These are phyloP conservation scores for Drosophila mercatorum DNA, from an alignment of 2,888 invertebrate species.

Conservation along the genomic window DNA sequence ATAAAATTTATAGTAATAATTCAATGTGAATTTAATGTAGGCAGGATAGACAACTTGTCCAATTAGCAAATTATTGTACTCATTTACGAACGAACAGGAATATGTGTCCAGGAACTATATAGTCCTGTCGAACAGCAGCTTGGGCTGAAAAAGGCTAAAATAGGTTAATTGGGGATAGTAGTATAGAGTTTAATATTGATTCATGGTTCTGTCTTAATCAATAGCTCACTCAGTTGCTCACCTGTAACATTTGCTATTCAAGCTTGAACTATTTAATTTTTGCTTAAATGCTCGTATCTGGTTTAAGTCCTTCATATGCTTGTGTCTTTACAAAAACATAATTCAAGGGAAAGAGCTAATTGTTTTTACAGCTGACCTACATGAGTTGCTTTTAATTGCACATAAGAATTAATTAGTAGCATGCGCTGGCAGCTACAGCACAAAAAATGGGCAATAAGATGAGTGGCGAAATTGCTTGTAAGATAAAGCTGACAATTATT, in stretches of 20 bases:
- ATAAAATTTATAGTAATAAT: too few species aligned
- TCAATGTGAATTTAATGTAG: background rate
- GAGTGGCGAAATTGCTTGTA: constrained; percentile 4
- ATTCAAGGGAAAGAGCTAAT: background rate
- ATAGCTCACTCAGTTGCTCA: too few species aligned
- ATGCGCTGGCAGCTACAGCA: background rate
- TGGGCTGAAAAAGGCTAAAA: too few species aligned
- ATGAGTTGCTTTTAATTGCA: constrained; percentile 15
- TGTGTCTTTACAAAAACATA: constrained; percentile 7
- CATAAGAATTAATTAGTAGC: constrained; percentile 2
- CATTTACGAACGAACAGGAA: too few species aligned
- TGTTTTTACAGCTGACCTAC: constrained; percentile 19
- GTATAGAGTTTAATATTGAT: too few species aligned
- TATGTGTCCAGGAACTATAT: too few species aligned
- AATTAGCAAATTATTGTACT: too few species aligned
- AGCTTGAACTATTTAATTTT: background rate
- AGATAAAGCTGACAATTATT: constrained; percentile 4
- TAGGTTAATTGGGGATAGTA: too few species aligned
- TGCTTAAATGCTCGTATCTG: background rate
- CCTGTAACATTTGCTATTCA: too few species aligned
- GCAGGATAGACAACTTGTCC: too few species aligned
- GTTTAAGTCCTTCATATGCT: background rate
- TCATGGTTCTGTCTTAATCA: too few species aligned
- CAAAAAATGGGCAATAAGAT: constrained; percentile 4
- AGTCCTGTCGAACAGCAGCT: too few species aligned